Base-by-base conservation (phyloP, 2,797 vertebrate species). In the Taenioides sp. region DNA sequence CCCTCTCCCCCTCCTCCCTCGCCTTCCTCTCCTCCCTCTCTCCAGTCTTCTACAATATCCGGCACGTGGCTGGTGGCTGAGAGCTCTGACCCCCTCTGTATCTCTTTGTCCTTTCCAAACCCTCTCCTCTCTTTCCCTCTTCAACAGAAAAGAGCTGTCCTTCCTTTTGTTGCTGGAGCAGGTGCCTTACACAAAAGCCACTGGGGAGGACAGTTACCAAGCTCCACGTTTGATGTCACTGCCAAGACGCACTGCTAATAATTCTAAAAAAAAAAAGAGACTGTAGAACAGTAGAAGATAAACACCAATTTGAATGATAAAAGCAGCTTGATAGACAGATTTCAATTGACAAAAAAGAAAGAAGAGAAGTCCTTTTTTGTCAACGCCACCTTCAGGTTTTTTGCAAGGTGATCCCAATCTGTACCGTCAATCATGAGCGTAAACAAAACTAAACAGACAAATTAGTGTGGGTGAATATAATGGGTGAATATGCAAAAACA, bases 251-350 rank as follows among this genome's bases (percentile, higher is more conserved):
- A 90, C 86, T 14, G 87, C 86, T 91, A 92, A 92, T 90, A 90
- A 91, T 90, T 90, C 88, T 80, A 4, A 7, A 17, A 63, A 91
- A 88, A 88, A 90, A 90, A 84, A 91, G 90, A 37, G n/a, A n/a
- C n/a, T n/a, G 25, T 27, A 27, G 25, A 27, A 43, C 40, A 14
- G 90, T 90, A 88, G 83, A 90, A 91, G 87, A 88, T 89, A 92
- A 92, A 92, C 90, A 91, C 82, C 82, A 87, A 92, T 93, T 91
- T 92, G 79, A 92, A 93, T 92, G 86, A 93, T 87, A 92, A 91
- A 92, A 91, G 89, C 70, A 68, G 78, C 86, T 76, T 84, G 85
- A 88, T 74, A 84, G 86, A 73, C 89, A 87, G 78, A 81, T 86
- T 79, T 79, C 80, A 76, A 79, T 79, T 49, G 75, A 81, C 84